phyloP scores from a whole-genome alignment of 2,113 vertebrate species.

The Parus major region DNA sequence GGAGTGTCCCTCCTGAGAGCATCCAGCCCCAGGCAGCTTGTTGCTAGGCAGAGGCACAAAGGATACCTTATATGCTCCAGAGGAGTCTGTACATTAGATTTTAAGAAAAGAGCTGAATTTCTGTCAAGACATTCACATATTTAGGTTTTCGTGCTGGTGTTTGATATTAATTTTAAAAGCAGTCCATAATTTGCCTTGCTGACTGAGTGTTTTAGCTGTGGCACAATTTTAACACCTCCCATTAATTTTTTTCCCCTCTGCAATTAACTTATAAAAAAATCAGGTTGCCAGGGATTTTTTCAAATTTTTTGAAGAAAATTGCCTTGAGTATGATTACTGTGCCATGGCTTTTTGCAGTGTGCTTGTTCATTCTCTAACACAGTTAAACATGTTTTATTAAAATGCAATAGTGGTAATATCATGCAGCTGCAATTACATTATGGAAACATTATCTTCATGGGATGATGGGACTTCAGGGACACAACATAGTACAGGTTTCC shows the following conservation, averaged over 20 bases:
- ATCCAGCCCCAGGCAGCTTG: background rate
- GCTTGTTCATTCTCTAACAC: background rate
- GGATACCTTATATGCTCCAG: background rate
- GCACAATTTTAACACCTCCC: background rate
- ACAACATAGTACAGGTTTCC: background rate
- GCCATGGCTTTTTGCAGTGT: background rate
- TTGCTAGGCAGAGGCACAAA: conserved; percentile 62
- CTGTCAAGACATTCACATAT: background rate
- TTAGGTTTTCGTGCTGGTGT: background rate
- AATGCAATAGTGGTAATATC: background rate
- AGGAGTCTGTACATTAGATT: conserved; percentile 1
- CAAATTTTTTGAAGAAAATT: background rate
- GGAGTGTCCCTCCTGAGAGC: background rate
- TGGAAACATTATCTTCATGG: background rate
- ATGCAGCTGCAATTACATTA: conserved; percentile 1
- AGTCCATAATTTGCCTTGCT: background rate
- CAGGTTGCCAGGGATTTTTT: background rate
- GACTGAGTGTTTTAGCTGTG: background rate
- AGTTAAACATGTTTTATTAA: background rate
- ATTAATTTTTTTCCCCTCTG: background rate
- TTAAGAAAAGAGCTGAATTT: conserved; percentile 2
- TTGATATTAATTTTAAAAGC: conserved; percentile 11
- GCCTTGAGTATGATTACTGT: background rate
- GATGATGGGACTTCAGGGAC: background rate
- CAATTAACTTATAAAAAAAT: conserved; percentile 14